phyloP scores from a whole-genome alignment of 2,797 vertebrate genomes.

The Galagoides demidoff region DNA sequence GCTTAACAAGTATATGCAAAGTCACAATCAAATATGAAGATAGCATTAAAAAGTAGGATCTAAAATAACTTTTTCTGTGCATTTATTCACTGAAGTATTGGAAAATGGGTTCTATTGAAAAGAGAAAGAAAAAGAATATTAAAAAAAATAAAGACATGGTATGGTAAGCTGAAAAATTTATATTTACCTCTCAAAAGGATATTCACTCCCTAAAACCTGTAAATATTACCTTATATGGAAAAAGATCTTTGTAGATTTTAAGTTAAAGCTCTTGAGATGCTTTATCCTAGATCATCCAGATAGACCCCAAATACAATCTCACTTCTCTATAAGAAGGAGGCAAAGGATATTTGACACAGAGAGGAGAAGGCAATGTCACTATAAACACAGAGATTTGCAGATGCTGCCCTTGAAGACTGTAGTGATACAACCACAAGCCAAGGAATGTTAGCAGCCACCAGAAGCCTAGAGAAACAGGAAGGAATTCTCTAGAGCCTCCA shows the following conservation, averaged over 20 bases:
- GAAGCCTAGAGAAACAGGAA: not conserved
- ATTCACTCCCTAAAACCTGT: not conserved
- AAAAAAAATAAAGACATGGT: not conserved
- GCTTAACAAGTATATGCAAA: not conserved
- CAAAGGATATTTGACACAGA: not conserved
- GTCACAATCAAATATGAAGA: not conserved
- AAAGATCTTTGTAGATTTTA: not conserved
- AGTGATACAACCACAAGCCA: not conserved
- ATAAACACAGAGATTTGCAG: not conserved
- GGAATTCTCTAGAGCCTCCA: not conserved
- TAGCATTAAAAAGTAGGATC: not conserved
- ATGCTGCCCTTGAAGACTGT: not conserved
- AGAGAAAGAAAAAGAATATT: not conserved
- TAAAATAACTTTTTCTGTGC: not conserved
- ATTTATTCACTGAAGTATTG: not conserved
- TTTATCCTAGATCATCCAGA: not conserved
- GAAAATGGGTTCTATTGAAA: not conserved
- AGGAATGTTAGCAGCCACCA: not conserved
- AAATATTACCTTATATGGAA: not conserved
- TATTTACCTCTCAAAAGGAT: not conserved
- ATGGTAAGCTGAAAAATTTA: not conserved
- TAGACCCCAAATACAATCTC: not conserved
- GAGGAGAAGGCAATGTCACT: not conserved
- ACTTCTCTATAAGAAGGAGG: not conserved
- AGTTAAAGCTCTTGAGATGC: too few species aligned